Percentiles rank a stretch among this genome's conserved stretches.
These are phyloP conservation scores for Micropoecilia bifurca DNA, from an alignment of 2,797 vertebrate species.

Conservation along the genomic window DNA sequence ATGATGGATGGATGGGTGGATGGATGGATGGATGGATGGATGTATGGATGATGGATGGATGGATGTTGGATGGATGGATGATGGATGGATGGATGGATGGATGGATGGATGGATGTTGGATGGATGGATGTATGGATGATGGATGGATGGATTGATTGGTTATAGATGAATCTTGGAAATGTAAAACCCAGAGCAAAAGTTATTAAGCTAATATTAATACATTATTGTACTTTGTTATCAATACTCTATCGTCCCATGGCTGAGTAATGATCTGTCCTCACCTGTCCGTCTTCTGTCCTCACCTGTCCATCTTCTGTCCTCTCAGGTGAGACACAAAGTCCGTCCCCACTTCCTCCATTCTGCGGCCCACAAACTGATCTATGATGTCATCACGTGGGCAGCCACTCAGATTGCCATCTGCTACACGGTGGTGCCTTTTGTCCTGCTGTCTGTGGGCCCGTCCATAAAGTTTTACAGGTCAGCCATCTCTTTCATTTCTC, in stretches of 20 bases:
- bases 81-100: neutral
- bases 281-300: neutral
- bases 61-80: slow-evolving; percentile 1
- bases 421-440: slow-evolving; percentile 94
- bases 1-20: no score
- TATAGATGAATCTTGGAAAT: neutral
- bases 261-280: neutral
- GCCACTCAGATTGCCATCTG: slow-evolving; percentile 92
- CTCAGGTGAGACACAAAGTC: slow-evolving; percentile 90
- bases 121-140: no score
- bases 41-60: no score
- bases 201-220: neutral
- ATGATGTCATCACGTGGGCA: slow-evolving; percentile 90
- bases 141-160: neutral
- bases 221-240: neutral
- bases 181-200: neutral
- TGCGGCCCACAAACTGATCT: slow-evolving; percentile 84
- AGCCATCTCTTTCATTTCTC: slow-evolving; percentile 33
- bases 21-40: neutral
- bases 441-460: slow-evolving; percentile 89
- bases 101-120: neutral
- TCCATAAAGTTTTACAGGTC: slow-evolving; percentile 93
- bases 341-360: slow-evolving; percentile 87
- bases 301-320: neutral
- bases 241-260: neutral